phyloP scores from a whole-genome alignment of 2,113 vertebrate species.

The Ciconia maguari region DNA sequence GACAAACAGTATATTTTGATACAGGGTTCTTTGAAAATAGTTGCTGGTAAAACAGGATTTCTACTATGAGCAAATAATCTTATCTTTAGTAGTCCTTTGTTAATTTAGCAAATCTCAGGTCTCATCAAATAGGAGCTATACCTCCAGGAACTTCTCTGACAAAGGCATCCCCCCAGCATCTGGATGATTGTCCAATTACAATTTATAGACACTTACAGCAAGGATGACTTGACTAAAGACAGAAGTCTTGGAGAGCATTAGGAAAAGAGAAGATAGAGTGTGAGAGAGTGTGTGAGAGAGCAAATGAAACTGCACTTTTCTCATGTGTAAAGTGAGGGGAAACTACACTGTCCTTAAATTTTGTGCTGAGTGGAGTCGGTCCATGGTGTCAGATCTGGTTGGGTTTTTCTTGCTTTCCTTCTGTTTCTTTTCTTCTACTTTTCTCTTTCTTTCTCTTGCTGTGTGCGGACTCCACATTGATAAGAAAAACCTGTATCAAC shows the following conservation, averaged over 20 bases:
- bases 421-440: neutral
- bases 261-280: neutral
- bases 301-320: neutral
- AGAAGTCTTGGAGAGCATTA: accelerated
- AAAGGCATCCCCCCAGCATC: neutral
- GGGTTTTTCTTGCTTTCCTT: neutral
- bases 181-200: neutral
- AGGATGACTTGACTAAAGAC: neutral
- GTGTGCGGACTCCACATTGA: neutral
- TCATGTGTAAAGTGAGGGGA: neutral
- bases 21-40: neutral
- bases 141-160: neutral
- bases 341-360: neutral
- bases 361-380: neutral
- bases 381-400: neutral
- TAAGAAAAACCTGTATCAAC: neutral
- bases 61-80: neutral
- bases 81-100: neutral
- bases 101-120: neutral
- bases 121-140: neutral
- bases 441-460: neutral
- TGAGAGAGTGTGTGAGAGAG: neutral
- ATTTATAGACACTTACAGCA: neutral
- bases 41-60: neutral
- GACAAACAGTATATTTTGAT: neutral